Percentiles rank a stretch among this genome's conserved stretches.
These are phyloP conservation scores for Temnothorax unifasciatus DNA, from an alignment of 2,888 invertebrate species.

Conservation along the genomic window DNA sequence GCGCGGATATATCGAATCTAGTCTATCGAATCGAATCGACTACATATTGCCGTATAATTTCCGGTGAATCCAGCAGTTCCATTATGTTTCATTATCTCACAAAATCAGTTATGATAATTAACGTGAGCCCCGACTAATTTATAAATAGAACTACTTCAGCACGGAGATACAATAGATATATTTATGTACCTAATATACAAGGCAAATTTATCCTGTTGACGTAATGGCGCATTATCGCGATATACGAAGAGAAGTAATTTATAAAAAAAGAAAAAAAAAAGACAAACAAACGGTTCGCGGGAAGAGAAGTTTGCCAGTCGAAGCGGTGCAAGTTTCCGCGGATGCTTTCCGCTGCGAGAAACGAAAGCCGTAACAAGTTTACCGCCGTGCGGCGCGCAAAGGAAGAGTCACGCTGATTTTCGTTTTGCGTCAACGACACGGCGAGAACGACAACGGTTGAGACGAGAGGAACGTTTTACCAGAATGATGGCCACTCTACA, in stretches of 20 bases:
- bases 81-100: not conserved
- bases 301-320: not conserved
- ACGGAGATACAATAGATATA: not conserved
- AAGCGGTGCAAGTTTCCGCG: not conserved
- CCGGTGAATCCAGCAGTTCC: not conserved
- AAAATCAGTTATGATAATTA: not conserved
- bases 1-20: not conserved
- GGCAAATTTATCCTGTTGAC: not conserved
- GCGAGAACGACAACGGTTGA: not conserved
- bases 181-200: not conserved
- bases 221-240: not conserved
- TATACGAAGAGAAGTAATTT: not conserved
- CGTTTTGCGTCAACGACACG: slow-evolving; percentile 26
- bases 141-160: not conserved
- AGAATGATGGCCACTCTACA: slow-evolving; percentile 38
- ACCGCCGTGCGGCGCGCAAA: not conserved
- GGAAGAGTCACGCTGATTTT: slow-evolving; percentile 25
- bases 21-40: too few relatives aligned
- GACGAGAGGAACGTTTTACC: slow-evolving; percentile 21
- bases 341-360: not conserved
- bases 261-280: not conserved
- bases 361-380: slow-evolving; percentile 13
- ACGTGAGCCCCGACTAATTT: not conserved
- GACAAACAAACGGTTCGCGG: not conserved
- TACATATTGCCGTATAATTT: not conserved